Base-by-base conservation (phyloP, 2,888 invertebrate genomes). In the Sphinx pinastri region DNA sequence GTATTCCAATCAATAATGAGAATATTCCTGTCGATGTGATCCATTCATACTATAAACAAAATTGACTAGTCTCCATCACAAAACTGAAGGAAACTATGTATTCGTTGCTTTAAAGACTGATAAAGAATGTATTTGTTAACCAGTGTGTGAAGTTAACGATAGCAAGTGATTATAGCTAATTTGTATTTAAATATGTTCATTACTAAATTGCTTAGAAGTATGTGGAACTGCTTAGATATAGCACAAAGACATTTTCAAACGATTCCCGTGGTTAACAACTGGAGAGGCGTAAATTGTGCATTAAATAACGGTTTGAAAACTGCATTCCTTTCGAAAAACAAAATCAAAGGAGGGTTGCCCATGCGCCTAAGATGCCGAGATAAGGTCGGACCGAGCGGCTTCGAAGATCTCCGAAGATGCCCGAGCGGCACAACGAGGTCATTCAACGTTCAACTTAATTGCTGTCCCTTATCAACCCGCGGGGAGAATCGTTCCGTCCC, bases 391-490 rank as follows among this genome's bases (percentile, higher is more conserved):
- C 80, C 89, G 88, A 91, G 79, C 79, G 73, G 73, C 74, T 78
- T 80, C 91, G 90, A 85, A 83, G 81, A 78, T 72, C 74, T 69
- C 81, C 91, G 91, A 87, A 85, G 86, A 83, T 78, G 77, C 72
- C 84, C 90, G 87, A 84, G 71, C 77, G 57, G 68, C 75, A 76
- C 79, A 83, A 79, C 81, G 84, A 89, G 88, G 89, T 92, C 91
- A 89, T 89, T 90, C 88, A 86, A 86, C 89, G 91, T 85, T 89
- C 84, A 83, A 81, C 85, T 85, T 88, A 86, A 88, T 87, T 85
- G 86, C 86, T 79, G 84, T 92, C 90, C 81, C 85, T 89, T 91
- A 89, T 87, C 85, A 82, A 84, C 91, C 67, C 77, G 70, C 75
- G 70, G 72, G 72, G 47, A 67, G 69, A 73, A 76, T 85, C 76